Evolutionary conservation across 2,797 vertebrate genomes (phyloP).

Genomic region (Galago senegalensis): DNA sequence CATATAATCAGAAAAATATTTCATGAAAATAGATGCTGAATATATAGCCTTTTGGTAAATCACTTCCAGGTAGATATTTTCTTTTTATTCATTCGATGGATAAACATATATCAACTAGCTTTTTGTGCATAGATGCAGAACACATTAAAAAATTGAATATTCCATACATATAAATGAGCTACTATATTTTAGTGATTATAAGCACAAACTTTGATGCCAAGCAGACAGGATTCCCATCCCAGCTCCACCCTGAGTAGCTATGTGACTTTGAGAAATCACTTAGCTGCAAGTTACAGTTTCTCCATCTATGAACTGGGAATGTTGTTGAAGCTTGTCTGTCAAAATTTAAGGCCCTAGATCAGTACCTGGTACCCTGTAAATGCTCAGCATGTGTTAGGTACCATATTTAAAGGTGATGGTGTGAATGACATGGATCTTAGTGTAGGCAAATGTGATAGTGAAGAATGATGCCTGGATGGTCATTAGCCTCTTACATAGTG

Average conservation of each 20-base stretch:
- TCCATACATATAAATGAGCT: conserved; percentile 46
- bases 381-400: neutral
- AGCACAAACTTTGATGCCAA: neutral
- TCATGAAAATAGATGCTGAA: conserved; percentile 39
- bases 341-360: neutral
- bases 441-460: neutral
- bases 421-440: neutral
- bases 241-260: neutral
- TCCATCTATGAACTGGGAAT: neutral
- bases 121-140: conserved; percentile 40
- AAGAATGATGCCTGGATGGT: neutral
- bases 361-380: neutral
- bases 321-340: neutral
- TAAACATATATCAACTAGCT: conserved; percentile 54
- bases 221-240: neutral
- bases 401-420: neutral
- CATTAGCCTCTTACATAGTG: neutral
- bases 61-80: conserved; percentile 35
- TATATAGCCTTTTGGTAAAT: conserved; percentile 47
- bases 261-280: neutral
- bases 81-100: conserved; percentile 68
- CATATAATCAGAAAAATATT: neutral
- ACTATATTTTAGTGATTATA: neutral
- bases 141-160: neutral
- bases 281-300: neutral